These are phyloP conservation scores for Drosophila phalerata DNA, from an alignment of 2,888 invertebrate genomes.

Conservation along the genomic window DNA sequence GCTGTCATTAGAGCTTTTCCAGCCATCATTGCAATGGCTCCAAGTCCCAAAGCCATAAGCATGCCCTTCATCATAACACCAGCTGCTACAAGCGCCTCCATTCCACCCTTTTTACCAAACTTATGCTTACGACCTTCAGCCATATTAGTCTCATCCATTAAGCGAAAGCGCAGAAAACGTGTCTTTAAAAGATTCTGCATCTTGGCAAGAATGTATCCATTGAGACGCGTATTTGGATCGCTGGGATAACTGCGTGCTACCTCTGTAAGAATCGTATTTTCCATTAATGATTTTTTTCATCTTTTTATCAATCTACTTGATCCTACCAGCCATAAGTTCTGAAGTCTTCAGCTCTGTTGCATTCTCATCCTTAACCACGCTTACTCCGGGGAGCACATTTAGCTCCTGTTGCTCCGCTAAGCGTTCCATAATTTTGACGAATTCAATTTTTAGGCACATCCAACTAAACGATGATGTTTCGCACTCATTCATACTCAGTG, in stretches of 20 bases:
- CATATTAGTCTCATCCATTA: constrained; percentile 88
- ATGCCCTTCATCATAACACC: constrained; percentile 90
- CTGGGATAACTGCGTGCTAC: constrained; percentile 91
- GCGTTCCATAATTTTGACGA: constrained; percentile 91
- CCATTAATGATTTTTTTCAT: background rate
- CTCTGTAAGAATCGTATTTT: constrained; percentile 84
- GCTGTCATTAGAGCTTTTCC: constrained; percentile 94
- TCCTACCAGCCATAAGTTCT: constrained; percentile 89
- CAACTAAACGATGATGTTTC: constrained; percentile 87
- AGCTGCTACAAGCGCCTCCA: constrained; percentile 87
- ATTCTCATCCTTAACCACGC: constrained; percentile 89
- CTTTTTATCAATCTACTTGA: background rate
- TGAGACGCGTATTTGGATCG: constrained; percentile 91
- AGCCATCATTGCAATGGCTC: constrained; percentile 91
- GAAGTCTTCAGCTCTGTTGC: constrained; percentile 87
- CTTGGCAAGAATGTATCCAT: constrained; percentile 91
- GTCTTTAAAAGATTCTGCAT: constrained; percentile 90
- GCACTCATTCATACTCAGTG: constrained; percentile 86
- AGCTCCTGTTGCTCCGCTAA: constrained; percentile 89
- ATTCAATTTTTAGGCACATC: constrained; percentile 92
- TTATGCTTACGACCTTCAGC: constrained; percentile 87
- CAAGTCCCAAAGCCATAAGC: constrained; percentile 90
- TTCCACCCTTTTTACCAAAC: constrained; percentile 87
- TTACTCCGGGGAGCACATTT: constrained; percentile 90
- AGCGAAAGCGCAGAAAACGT: constrained; percentile 90